phyloP scores from a whole-genome alignment of 2,113 vertebrate genomes.

The Panurus biarmicus region DNA sequence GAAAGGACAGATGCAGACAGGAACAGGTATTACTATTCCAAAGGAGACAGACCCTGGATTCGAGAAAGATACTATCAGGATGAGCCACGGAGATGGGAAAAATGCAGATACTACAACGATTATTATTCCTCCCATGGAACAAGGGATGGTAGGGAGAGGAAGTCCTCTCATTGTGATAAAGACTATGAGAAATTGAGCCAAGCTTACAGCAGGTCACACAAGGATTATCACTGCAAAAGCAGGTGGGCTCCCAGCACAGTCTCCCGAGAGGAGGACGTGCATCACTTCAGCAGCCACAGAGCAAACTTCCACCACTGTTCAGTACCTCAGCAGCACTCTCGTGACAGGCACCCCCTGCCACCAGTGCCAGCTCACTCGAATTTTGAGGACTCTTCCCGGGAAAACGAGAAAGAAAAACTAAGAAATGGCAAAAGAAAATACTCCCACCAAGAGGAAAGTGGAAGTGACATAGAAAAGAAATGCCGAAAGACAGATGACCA shows the following conservation, averaged over 20 bases:
- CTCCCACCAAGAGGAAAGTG: background rate
- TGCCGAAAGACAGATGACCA: conserved; percentile 45
- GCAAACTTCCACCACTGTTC: background rate
- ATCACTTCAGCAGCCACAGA: conserved; percentile 49
- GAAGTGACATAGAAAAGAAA: conserved; percentile 52
- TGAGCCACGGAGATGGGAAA: conserved; percentile 58
- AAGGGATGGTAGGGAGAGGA: conserved; percentile 66
- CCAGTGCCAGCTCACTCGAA: background rate
- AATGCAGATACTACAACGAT: conserved; percentile 62
- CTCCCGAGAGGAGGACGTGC: conserved; percentile 21
- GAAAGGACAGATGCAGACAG: conserved; percentile 65
- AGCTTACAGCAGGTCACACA: conserved; percentile 36
- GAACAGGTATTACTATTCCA: conserved; percentile 60
- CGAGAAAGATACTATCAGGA: conserved; percentile 70
- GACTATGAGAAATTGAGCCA: conserved; percentile 48
- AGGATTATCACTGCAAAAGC: conserved; percentile 51
- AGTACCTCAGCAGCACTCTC: background rate
- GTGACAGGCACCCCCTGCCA: background rate
- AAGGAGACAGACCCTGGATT: conserved; percentile 69
- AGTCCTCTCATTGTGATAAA: conserved; percentile 21
- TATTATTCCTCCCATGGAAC: conserved; percentile 55
- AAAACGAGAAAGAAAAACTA: background rate
- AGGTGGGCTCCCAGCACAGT: conserved; percentile 44
- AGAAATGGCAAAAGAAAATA: conserved; percentile 41
- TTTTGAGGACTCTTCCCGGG: background rate